Evolutionary conservation across 2,113 vertebrate genomes (phyloP).

Genomic region (Microtus pennsylvanicus): DNA sequence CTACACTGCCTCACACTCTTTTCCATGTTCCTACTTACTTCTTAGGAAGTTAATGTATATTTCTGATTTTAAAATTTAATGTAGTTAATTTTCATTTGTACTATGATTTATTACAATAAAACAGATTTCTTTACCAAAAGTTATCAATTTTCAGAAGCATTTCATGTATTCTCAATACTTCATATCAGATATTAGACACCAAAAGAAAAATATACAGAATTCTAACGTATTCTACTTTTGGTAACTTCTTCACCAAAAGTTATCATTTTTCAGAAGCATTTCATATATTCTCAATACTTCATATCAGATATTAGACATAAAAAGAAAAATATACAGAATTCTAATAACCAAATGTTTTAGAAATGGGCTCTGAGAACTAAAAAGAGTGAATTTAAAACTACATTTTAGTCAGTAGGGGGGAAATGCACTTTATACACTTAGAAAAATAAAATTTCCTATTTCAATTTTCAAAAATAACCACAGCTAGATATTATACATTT

Average conservation of each 20-base stretch:
- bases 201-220: constrained; percentile 49
- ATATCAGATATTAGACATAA: constrained; percentile 24
- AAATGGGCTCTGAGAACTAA: constrained; percentile 60
- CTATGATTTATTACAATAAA: constrained; percentile 26
- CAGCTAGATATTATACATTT: constrained; percentile 51
- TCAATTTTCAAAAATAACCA: constrained; percentile 66
- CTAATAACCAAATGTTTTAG: constrained; percentile 35
- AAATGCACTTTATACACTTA: constrained; percentile 61
- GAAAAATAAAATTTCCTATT: constrained; percentile 55
- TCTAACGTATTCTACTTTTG: not conserved
- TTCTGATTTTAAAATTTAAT: not conserved
- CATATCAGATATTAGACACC: constrained; percentile 27
- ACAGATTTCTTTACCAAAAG: constrained; percentile 62
- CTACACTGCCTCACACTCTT: not conserved
- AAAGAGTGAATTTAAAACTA: constrained; percentile 25
- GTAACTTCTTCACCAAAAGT: not conserved
- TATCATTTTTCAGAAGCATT: constrained; percentile 8
- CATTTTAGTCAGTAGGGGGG: constrained; percentile 21
- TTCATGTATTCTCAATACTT: constrained; percentile 56
- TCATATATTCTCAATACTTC: constrained; percentile 54
- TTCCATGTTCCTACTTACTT: not conserved
- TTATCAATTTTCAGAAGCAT: constrained; percentile 1
- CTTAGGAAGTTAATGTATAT: not conserved
- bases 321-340: constrained; percentile 49
- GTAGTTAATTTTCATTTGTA: constrained; percentile 46